Evolutionary conservation across 1,140 invertebrate genomes (phyloP), one percentile per base, ranked within the genome.

Genomic region (Drosophila mauritiana): DNA sequence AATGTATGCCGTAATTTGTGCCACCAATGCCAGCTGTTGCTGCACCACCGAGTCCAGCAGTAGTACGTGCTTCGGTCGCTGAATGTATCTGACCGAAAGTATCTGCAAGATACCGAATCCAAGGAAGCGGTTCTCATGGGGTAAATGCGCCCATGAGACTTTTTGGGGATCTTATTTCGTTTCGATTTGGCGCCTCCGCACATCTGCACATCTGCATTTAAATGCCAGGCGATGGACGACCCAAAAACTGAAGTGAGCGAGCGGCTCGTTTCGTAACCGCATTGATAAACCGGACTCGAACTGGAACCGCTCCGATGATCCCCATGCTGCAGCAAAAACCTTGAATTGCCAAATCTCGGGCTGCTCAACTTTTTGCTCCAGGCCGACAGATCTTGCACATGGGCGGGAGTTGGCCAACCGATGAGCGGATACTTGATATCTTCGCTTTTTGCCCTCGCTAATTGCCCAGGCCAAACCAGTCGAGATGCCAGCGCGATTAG

Each of bases 311-410:
- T 55, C 1, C 61, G 39, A 63, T 43, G 39, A 64, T 37, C 22
- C 49, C 68, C 51, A 49, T 57, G 65, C 49, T 77, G 74, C 74
- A 78, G 56, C 68, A 68, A 77, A 86, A 86, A 88, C 83, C 83
- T 88, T 88, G 83, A 89, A 89, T 88, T 88, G 78, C 79, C 86
- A 88, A 88, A 89, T 88, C 79, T 79, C 79, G 48, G 48, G 57
- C 42, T 53, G 46, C 31, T 51, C 49, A 53, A 48, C 37, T 51
- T 48, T 51, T 48, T 27, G 80, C 81, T 81, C 78, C 82, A 82
- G 83, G 82, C 78, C 52, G 73, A 74, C 63, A 74, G 37, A 58
- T 54, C 70, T 73, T 70, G 52, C 49, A 54, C 37, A 17, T 34
- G 57, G 31, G 31, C 31, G 63, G 55, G 12, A 59, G 63, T 67